Percentiles rank a stretch among this genome's conserved stretches.
phyloP scores from a whole-genome alignment of 1,140 invertebrate genomes.

The Trichonephila clavipes region DNA sequence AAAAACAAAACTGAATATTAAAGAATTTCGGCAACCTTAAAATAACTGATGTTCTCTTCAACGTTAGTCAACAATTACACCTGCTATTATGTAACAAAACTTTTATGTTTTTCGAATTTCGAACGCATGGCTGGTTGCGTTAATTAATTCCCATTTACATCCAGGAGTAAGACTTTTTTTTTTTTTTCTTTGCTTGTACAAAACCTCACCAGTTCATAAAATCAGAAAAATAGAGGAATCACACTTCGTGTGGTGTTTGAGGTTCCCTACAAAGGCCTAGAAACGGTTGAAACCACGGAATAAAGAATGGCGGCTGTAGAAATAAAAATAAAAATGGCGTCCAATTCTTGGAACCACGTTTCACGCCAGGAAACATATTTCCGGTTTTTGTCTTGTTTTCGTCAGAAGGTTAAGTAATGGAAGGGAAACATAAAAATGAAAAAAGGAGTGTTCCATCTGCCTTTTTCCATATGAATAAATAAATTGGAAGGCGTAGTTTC shows the following conservation, averaged over 20 bases:
- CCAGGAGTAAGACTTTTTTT: not conserved
- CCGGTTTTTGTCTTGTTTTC: constrained; percentile 32
- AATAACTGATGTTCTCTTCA: not conserved
- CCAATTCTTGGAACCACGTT: constrained; percentile 24
- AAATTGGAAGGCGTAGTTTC: constrained; percentile 14
- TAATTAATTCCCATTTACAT: not conserved
- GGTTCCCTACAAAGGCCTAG: not conserved
- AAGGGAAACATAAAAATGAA: not conserved
- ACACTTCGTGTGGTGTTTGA: constrained; percentile 28
- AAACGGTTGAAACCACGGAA: not conserved
- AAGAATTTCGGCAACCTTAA: constrained; percentile 3
- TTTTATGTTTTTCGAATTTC: not conserved
- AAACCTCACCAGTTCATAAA: not conserved
- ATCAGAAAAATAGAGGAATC: constrained; percentile 21
- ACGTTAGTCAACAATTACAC: constrained; percentile 23
- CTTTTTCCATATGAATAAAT: constrained; percentile 2
- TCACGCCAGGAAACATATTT: constrained; percentile 21
- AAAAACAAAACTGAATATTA: not conserved
- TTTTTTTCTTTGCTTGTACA: not conserved
- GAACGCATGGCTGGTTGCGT: not conserved
- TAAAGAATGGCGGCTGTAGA: not conserved
- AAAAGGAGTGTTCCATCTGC: constrained; percentile 23
- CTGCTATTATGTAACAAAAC: not conserved
- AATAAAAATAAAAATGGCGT: constrained; percentile 17
- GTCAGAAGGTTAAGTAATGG: constrained; percentile 25